Evolutionary conservation across 2,797 vertebrate species (phyloP).

Genomic region (Toxotes lorentzi): DNA sequence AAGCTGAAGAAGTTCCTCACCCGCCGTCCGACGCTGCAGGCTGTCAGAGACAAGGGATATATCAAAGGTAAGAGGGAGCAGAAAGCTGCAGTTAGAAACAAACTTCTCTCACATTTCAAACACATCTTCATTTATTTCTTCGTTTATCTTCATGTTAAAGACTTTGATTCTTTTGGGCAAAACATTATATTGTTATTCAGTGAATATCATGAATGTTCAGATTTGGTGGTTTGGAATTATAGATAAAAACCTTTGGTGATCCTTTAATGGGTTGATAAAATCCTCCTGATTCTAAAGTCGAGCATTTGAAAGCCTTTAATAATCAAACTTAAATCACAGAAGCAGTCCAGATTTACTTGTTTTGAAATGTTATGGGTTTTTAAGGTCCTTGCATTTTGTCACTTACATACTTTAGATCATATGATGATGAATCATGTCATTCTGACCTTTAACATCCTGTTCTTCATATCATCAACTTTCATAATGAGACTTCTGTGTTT

Average conservation of each 20-base stretch:
- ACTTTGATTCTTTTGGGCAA: background rate
- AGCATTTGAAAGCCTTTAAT: too few relatives aligned
- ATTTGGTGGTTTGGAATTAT: background rate
- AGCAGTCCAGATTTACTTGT: background rate
- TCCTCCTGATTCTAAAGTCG: too few relatives aligned
- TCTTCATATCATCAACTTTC: background rate
- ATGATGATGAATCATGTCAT: background rate
- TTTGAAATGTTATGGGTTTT: too few relatives aligned
- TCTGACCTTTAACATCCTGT: too few relatives aligned
- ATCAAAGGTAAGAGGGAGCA: conserved; percentile 90
- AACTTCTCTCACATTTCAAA: background rate
- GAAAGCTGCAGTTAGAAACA: background rate
- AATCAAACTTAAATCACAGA: background rate
- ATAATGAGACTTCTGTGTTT: background rate
- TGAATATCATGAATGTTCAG: too few relatives aligned
- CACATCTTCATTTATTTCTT: too few relatives aligned
- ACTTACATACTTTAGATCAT: background rate
- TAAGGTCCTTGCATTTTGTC: background rate
- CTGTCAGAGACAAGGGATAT: conserved; percentile 97
- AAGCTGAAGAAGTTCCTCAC: conserved; percentile 98
- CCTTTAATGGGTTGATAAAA: background rate
- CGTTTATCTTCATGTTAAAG: background rate
- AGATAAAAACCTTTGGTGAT: background rate
- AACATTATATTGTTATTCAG: background rate
- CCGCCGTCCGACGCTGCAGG: conserved; percentile 94